These are phyloP conservation scores for Pelmatolapia mariae DNA, from an alignment of 2,113 vertebrate genomes.

Conservation along the genomic window DNA sequence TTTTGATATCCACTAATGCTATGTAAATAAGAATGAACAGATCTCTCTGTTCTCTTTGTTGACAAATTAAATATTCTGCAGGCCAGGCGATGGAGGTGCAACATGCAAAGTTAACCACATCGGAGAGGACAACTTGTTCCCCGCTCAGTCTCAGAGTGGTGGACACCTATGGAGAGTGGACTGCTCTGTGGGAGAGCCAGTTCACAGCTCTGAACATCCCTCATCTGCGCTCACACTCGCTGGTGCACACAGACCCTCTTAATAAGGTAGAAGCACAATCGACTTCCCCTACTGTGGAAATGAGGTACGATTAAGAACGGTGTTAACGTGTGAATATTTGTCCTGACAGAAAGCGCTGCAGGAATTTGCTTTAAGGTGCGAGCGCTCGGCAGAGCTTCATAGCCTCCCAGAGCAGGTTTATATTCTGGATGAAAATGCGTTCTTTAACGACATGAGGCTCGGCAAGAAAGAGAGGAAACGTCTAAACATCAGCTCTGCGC, in stretches of 20 bases:
- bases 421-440: slow-evolving; percentile 73
- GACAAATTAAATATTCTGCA: not conserved
- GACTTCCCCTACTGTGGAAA: not conserved
- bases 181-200: slow-evolving; percentile 71
- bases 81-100: not conserved
- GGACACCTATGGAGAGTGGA: slow-evolving; percentile 73
- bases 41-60: not conserved
- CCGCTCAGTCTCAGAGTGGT: slow-evolving; percentile 58
- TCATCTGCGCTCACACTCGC: slow-evolving; percentile 75
- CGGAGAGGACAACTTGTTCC: not conserved
- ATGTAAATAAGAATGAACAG: not conserved
- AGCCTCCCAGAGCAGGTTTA: slow-evolving; percentile 63
- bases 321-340: not conserved
- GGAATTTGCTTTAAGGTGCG: slow-evolving; percentile 59
- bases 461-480: slow-evolving; percentile 67
- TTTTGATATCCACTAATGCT: not conserved
- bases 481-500: slow-evolving; percentile 41
- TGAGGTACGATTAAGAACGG: not conserved
- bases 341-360: slow-evolving; percentile 65
- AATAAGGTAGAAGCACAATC: slow-evolving; percentile 60
- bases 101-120: not conserved
- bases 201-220: slow-evolving; percentile 71
- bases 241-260: slow-evolving; percentile 74
- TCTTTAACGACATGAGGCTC: slow-evolving; percentile 72
- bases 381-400: slow-evolving; percentile 61